Conservation (phyloP, 2,113 vertebrate genomes). For the Prionailurus bengalensis region DNA sequence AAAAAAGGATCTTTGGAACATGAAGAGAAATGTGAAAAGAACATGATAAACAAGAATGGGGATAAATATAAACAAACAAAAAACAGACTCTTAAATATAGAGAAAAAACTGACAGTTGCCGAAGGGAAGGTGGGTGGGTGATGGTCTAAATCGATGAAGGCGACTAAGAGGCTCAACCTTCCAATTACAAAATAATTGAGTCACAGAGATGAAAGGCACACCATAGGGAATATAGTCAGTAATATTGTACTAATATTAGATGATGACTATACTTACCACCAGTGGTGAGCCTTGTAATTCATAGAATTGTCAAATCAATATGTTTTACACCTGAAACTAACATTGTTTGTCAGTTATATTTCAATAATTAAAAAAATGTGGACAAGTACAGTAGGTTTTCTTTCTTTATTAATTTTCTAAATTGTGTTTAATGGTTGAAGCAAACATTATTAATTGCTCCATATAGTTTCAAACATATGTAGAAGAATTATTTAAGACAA, state of each 20-base stretch:
- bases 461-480: background rate
- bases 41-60: background rate
- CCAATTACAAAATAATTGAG: background rate
- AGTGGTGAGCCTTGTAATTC: background rate
- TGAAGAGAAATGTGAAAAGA: background rate
- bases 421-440: background rate
- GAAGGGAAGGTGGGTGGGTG: background rate
- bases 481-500: background rate
- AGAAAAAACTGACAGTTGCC: background rate
- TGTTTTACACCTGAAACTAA: background rate
- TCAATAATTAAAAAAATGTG: background rate
- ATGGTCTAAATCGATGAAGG: background rate
- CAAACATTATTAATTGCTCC: background rate
- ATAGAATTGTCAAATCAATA: background rate
- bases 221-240: background rate
- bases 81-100: background rate
- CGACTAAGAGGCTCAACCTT: background rate
- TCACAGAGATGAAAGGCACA: background rate
- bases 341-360: background rate
- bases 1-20: background rate
- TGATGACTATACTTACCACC: background rate
- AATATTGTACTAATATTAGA: background rate
- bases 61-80: background rate
- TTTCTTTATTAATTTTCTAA: background rate
- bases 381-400: background rate